Conservation (phyloP, 1,140 invertebrate species). For the Drosophila auraria region DNA sequence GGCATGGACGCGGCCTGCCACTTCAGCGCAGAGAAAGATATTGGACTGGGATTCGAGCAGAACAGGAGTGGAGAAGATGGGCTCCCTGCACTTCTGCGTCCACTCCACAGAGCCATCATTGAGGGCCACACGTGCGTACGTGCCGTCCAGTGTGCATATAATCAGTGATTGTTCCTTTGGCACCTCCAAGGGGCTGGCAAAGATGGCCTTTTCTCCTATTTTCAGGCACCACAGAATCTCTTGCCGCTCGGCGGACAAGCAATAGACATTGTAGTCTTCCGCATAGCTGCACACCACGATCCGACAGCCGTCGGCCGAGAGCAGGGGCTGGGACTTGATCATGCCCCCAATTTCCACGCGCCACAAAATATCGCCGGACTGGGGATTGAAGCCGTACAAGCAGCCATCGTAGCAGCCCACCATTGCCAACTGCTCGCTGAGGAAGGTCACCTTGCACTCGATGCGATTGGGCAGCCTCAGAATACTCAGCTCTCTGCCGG, state of each 20-base stretch:
- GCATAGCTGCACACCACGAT: constrained; percentile 79
- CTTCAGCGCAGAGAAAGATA: constrained; percentile 68
- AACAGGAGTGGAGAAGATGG: constrained; percentile 72
- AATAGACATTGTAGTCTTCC: constrained; percentile 72
- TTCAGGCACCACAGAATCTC: constrained; percentile 63
- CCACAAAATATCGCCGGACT: constrained; percentile 85
- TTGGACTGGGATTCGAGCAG: constrained; percentile 43
- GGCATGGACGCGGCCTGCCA: constrained; percentile 64
- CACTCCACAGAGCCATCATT: constrained; percentile 63
- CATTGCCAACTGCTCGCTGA: constrained; percentile 59
- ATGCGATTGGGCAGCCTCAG: constrained; percentile 86
- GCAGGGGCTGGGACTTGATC: constrained; percentile 86
- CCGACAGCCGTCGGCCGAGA: constrained; percentile 40
- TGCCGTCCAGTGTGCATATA: constrained; percentile 73
- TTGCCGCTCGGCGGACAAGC: constrained; percentile 59
- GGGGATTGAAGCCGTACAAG: constrained; percentile 85
- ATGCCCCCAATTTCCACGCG: constrained; percentile 85
- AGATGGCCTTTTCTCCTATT: constrained; percentile 70
- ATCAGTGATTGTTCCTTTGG: constrained; percentile 50
- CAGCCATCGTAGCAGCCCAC: constrained; percentile 87
- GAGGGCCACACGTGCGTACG: constrained; percentile 53
- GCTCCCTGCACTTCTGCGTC: constrained; percentile 61
- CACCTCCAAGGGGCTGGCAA: constrained; percentile 60
- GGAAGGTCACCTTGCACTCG: constrained; percentile 86
- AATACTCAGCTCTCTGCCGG: constrained; percentile 77